Conservation (phyloP, 2,888 invertebrate genomes). For the Pemphredon lugubris region DNA sequence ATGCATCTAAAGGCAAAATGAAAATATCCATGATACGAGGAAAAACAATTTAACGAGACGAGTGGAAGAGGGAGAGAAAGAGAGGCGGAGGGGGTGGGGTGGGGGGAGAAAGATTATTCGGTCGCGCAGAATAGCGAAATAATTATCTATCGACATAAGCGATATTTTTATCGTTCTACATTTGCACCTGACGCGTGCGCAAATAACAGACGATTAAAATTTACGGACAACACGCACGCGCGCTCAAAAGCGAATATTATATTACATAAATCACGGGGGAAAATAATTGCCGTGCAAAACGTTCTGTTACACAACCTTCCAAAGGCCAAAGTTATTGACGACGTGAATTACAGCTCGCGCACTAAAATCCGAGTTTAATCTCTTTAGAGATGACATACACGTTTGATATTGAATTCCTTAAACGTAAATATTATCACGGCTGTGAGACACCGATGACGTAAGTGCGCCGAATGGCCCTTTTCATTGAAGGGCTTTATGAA, state of each 20-base stretch:
- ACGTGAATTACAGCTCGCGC: conserved; percentile 40
- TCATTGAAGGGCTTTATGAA: conserved; percentile 1
- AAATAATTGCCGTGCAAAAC: conserved; percentile 48
- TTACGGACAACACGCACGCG: conserved; percentile 2
- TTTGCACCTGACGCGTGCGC: conserved; percentile 25
- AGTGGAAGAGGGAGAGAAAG: too few relatives aligned
- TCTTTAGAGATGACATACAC: conserved; percentile 26
- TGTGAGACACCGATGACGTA: conserved; percentile 18
- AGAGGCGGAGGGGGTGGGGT: too few relatives aligned
- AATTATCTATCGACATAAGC: conserved; percentile 36
- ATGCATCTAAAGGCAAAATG: background rate
- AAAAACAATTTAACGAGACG: conserved; percentile 9
- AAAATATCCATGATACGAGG: conserved; percentile 2
- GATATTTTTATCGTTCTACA: conserved; percentile 44
- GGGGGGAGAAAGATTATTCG: too few relatives aligned
- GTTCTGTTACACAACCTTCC: conserved; percentile 25
- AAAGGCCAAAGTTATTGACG: conserved; percentile 40
- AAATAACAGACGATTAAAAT: conserved; percentile 37
- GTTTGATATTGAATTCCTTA: conserved; percentile 47
- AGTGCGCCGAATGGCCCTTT: conserved; percentile 29
- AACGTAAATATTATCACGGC: conserved; percentile 39
- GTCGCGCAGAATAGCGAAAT: conserved; percentile 29
- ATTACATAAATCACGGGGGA: conserved; percentile 42
- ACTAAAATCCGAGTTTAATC: conserved; percentile 43
- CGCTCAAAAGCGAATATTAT: conserved; percentile 52